Evolutionary conservation across 2,888 invertebrate genomes (phyloP).

Genomic region (Anthophora plumipes): DNA sequence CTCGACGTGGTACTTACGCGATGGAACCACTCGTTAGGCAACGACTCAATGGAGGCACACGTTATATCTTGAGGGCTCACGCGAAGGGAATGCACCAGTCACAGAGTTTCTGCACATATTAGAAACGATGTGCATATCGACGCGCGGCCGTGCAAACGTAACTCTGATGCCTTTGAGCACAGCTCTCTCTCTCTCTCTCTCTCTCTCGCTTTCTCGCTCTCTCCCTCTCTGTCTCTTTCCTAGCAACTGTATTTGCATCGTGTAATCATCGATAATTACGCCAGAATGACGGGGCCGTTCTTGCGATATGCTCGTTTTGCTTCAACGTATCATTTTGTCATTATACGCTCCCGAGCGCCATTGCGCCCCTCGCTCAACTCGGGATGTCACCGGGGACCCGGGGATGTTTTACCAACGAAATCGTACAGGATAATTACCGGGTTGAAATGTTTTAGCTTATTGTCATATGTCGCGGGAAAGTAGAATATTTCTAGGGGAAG

Average conservation of each 20-base stretch:
- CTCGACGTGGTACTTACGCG: constrained; percentile 55
- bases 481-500: neutral
- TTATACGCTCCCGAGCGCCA: constrained; percentile 45
- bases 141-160: constrained; percentile 42
- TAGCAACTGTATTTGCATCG: constrained; percentile 53
- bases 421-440: constrained; percentile 34
- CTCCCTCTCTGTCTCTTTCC: neutral
- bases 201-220: too few species aligned
- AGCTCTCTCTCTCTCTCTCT: neutral
- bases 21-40: constrained; percentile 61
- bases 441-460: constrained; percentile 18
- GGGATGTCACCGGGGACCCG: constrained; percentile 14
- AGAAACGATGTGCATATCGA: constrained; percentile 39
- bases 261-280: constrained; percentile 71
- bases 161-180: constrained; percentile 45
- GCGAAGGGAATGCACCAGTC: constrained; percentile 32
- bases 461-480: neutral
- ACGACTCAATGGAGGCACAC: constrained; percentile 47
- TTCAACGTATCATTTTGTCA: constrained; percentile 64
- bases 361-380: constrained; percentile 18
- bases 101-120: constrained; percentile 21
- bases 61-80: constrained; percentile 54
- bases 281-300: constrained; percentile 64
- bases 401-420: constrained; percentile 20
- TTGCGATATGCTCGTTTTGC: constrained; percentile 59